Evolutionary conservation across 1,140 invertebrate species (phyloP).

Genomic region (Pogonomyrmex californicus): DNA sequence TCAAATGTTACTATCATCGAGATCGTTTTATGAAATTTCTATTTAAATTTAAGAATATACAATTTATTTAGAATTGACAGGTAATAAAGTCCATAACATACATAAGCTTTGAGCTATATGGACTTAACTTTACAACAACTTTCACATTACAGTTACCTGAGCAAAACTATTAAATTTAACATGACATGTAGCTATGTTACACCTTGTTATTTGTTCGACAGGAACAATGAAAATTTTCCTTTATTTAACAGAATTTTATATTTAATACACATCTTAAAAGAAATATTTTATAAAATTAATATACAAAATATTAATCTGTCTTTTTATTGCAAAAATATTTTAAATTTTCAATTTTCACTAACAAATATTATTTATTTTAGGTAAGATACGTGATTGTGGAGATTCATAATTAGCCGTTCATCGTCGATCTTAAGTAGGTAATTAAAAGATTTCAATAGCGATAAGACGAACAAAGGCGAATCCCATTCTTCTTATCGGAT

Average conservation of each 20-base stretch:
- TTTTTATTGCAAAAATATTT: neutral
- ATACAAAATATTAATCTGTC: neutral
- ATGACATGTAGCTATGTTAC: neutral
- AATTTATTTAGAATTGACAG: neutral
- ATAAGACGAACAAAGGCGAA: constrained; percentile 17
- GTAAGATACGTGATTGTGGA: constrained; percentile 29
- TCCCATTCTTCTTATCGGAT: constrained; percentile 21
- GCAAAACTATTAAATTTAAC: constrained; percentile 35
- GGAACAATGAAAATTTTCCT: neutral
- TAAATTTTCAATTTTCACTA: neutral
- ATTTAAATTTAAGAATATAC: neutral
- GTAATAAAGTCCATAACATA: neutral
- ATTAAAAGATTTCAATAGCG: constrained; percentile 60
- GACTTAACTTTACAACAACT: constrained; percentile 17
- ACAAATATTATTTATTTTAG: constrained; percentile 38
- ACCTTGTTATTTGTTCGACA: constrained; percentile 5
- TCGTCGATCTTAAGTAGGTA: constrained; percentile 63
- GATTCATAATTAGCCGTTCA: constrained; percentile 1
- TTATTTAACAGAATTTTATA: neutral
- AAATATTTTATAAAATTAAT: neutral
- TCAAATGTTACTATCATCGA: neutral
- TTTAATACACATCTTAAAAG: too few relatives aligned
- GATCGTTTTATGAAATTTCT: neutral
- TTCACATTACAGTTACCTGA: neutral
- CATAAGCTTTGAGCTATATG: neutral